Conservation (phyloP, 2,888 invertebrate species). For the Cerastoderma edule region DNA sequence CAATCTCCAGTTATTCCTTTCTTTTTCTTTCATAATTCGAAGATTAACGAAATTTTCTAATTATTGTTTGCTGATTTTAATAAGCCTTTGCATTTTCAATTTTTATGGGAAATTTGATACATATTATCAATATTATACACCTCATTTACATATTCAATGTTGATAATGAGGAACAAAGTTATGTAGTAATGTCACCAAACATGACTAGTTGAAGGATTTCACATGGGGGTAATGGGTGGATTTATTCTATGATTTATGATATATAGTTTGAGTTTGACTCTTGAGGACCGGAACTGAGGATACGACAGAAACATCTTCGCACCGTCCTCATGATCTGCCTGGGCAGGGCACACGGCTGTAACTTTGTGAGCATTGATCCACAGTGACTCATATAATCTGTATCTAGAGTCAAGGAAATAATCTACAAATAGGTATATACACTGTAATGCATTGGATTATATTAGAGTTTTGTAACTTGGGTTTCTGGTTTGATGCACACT, state of each 20-base stretch:
- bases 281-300: conserved; percentile 44
- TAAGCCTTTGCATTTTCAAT: background rate
- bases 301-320: conserved; percentile 55
- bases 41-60: too few relatives aligned
- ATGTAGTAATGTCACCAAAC: background rate
- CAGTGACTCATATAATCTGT: conserved; percentile 81
- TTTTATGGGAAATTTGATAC: background rate
- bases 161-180: background rate
- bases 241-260: conserved; percentile 26
- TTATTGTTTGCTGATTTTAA: too few relatives aligned
- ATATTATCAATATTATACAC: background rate
- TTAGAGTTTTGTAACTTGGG: background rate
- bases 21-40: too few relatives aligned
- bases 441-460: background rate
- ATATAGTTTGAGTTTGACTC: conserved; percentile 49
- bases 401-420: conserved; percentile 68
- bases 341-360: conserved; percentile 82
- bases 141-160: background rate
- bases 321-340: conserved; percentile 76
- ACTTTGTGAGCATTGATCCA: conserved; percentile 74
- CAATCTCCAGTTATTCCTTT: too few relatives aligned
- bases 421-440: background rate
- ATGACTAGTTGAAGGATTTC: too few relatives aligned
- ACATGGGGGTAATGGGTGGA: too few relatives aligned
- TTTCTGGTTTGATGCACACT: background rate